Evolutionary conservation across 35 echinoderm and acorn worm genomes (phyloP).

Genomic region (Stichopus chloronotus): DNA sequence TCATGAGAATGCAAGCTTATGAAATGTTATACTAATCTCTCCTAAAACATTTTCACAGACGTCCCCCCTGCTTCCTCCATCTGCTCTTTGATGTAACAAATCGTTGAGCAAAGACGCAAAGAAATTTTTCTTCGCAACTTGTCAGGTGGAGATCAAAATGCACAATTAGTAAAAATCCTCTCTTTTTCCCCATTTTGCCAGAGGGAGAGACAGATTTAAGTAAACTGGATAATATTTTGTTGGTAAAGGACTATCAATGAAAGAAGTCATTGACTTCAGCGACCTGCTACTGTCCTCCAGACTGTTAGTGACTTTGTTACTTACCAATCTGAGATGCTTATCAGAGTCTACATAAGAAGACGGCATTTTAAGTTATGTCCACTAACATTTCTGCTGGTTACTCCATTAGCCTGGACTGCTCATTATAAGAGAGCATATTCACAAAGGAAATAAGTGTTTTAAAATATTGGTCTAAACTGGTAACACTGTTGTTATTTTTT

Average conservation of each 20-base stretch:
- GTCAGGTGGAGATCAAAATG: slow-evolving; percentile 21
- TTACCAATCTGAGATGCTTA: not conserved
- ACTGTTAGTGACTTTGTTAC: not conserved
- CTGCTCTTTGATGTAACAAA: not conserved
- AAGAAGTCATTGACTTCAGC: slow-evolving; percentile 36
- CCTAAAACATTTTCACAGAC: not conserved
- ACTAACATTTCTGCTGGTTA: too few relatives aligned
- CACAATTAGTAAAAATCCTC: slow-evolving; percentile 46
- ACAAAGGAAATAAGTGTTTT: too few relatives aligned
- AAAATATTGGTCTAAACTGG: too few relatives aligned
- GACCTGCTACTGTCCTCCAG: not conserved
- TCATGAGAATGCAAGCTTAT: not conserved
- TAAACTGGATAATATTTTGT: slow-evolving; percentile 6
- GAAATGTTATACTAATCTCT: not conserved
- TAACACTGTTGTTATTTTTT: too few relatives aligned
- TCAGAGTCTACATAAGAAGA: too few relatives aligned
- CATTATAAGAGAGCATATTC: too few relatives aligned
- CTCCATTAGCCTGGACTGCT: too few relatives aligned
- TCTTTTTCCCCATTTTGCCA: not conserved
- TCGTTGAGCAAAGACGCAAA: too few relatives aligned
- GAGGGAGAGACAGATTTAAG: slow-evolving; percentile 19
- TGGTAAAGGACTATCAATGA: slow-evolving; percentile 10
- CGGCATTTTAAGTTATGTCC: too few relatives aligned
- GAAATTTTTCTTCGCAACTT: slow-evolving; percentile 8
- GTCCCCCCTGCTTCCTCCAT: not conserved